Evolutionary conservation across 1,140 invertebrate genomes (phyloP).

Genomic region (Megalonaias nervosa): DNA sequence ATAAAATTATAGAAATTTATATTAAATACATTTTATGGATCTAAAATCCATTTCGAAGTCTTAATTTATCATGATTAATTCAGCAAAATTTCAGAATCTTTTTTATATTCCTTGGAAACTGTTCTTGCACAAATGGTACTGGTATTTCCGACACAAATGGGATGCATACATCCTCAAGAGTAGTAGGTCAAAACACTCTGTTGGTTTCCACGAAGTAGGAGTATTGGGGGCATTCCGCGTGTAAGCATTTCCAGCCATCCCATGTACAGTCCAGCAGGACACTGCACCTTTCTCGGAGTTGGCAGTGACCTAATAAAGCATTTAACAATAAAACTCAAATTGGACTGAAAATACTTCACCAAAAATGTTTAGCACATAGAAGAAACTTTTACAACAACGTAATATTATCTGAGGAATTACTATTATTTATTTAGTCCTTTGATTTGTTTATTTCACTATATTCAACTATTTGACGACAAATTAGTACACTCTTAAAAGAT

Average conservation of each 20-base stretch:
- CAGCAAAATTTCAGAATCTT: too few species aligned
- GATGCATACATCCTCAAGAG: slow-evolving; percentile 75
- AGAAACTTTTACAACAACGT: not conserved
- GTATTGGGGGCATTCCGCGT: slow-evolving; percentile 88
- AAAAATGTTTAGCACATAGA: not conserved
- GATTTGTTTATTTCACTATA: not conserved
- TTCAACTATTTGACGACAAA: not conserved
- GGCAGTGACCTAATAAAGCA: slow-evolving; percentile 83
- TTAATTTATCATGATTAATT: too few species aligned
- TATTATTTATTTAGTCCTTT: not conserved
- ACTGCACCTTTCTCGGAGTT: slow-evolving; percentile 91
- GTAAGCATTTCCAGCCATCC: slow-evolving; percentile 94
- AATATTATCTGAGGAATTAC: not conserved
- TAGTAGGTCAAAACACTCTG: slow-evolving; percentile 95
- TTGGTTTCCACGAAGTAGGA: slow-evolving; percentile 94
- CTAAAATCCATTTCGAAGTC: too few species aligned
- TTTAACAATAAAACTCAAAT: not conserved
- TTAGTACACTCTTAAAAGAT: not conserved
- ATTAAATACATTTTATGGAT: too few species aligned
- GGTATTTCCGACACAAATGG: too few species aligned
- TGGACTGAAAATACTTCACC: not conserved
- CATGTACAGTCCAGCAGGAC: slow-evolving; percentile 95
- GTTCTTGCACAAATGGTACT: too few species aligned
- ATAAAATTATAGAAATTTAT: too few species aligned
- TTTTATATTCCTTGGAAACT: too few species aligned